Evolutionary conservation across 1,140 invertebrate genomes (phyloP).

Genomic region (Drosophila sturtevanti): DNA sequence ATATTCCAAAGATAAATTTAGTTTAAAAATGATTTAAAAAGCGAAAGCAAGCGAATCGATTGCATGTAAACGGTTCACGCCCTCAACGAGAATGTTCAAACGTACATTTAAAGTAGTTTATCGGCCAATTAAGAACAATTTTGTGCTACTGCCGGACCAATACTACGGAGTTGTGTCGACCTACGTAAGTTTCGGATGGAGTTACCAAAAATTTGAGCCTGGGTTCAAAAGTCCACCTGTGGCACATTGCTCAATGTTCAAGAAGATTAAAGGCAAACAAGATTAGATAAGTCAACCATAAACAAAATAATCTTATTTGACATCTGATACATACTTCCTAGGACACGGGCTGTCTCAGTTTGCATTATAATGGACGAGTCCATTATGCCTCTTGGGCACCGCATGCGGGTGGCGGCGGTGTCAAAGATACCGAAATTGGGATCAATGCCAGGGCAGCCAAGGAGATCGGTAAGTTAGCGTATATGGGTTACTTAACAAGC

Average conservation of each 20-base stretch:
- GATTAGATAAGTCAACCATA: slow-evolving; percentile 62
- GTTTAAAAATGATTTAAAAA: slow-evolving; percentile 51
- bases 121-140: slow-evolving; percentile 75
- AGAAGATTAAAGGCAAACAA: not conserved
- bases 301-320: slow-evolving; percentile 30
- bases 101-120: slow-evolving; percentile 80
- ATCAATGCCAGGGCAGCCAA: slow-evolving; percentile 83
- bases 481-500: slow-evolving; percentile 63
- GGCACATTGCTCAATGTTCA: not conserved
- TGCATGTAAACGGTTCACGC: slow-evolving; percentile 23
- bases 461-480: slow-evolving; percentile 69
- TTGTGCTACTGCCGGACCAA: slow-evolving; percentile 70
- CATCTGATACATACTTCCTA: slow-evolving; percentile 39
- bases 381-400: slow-evolving; percentile 81
- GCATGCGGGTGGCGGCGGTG: slow-evolving; percentile 64
- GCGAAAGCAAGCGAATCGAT: slow-evolving; percentile 10
- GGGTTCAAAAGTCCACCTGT: slow-evolving; percentile 57
- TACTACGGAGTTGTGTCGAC: slow-evolving; percentile 80
- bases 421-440: slow-evolving; percentile 82
- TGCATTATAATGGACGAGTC: slow-evolving; percentile 66
- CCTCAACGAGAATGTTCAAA: slow-evolving; percentile 69
- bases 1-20: slow-evolving; percentile 6
- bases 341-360: slow-evolving; percentile 79
- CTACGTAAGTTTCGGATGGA: slow-evolving; percentile 68
- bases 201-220: not conserved